A percentile compares a stretch with the other conserved stretches of the same genome.
phyloP scores from a whole-genome alignment of 2,113 vertebrate species.

The Maccullochella peelii region DNA sequence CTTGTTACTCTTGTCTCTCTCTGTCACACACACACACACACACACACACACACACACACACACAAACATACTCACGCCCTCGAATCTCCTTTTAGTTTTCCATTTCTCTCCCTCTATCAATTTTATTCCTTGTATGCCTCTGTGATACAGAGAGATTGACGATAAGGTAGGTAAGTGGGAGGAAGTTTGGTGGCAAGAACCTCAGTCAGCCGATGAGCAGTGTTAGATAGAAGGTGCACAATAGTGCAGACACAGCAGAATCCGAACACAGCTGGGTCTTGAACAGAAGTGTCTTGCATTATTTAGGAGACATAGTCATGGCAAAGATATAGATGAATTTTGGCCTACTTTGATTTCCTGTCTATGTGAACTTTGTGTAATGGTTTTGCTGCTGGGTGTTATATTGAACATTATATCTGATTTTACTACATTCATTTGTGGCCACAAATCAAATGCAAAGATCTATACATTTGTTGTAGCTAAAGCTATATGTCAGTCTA shows the following conservation, averaged over 20 bases:
- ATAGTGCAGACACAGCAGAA: conserved; percentile 81
- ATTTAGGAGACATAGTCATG: conserved; percentile 81
- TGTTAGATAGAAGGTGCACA: conserved; percentile 67
- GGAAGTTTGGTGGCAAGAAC: conserved; percentile 63
- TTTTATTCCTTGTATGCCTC: conserved; percentile 16
- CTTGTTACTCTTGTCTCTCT: conserved; percentile 49
- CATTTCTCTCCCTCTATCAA: conserved; percentile 9
- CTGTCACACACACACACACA: background rate
- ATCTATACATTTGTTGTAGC: conserved; percentile 22
- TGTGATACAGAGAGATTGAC: conserved; percentile 45
- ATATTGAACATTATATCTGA: conserved; percentile 21
- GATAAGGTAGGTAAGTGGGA: conserved; percentile 46
- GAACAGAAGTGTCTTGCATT: conserved; percentile 81
- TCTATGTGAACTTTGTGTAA: conserved; percentile 42
- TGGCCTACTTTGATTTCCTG: conserved; percentile 77
- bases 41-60: conserved; percentile 17
- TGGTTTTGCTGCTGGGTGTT: conserved; percentile 38
- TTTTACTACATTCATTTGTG: conserved; percentile 20
- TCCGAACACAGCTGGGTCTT: conserved; percentile 64
- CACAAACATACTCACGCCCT: background rate
- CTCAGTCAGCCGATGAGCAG: conserved; percentile 55
- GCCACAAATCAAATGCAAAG: conserved; percentile 37
- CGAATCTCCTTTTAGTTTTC: conserved; percentile 13
- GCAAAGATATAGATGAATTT: conserved; percentile 79
- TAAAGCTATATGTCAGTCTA: background rate